These are phyloP conservation scores for Drosophila novamexicana DNA, from an alignment of 1,140 invertebrate species.

Conservation along the genomic window DNA sequence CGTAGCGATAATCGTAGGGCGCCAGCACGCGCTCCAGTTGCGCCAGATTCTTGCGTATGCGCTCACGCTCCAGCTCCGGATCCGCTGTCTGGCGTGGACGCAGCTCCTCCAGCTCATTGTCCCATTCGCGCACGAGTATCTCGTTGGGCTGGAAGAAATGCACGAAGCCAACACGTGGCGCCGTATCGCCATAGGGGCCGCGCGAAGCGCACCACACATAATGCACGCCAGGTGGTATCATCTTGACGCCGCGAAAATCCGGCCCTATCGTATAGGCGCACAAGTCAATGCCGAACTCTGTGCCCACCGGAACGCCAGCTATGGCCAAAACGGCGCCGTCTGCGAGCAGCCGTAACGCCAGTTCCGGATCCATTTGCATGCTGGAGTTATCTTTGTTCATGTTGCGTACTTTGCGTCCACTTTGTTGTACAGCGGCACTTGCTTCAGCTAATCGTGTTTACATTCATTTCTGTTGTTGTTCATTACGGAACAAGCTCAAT, in stretches of 20 bases:
- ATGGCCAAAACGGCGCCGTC: conserved; percentile 94
- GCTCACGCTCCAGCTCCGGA: conserved; percentile 85
- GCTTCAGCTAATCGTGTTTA: conserved; percentile 4
- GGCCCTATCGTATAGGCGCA: conserved; percentile 96
- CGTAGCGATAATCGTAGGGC: conserved; percentile 96
- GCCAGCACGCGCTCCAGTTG: conserved; percentile 93
- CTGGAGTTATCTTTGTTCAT: conserved; percentile 74
- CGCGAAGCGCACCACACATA: conserved; percentile 92
- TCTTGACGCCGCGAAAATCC: conserved; percentile 98
- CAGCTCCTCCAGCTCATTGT: conserved; percentile 89
- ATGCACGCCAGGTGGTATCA: conserved; percentile 99
- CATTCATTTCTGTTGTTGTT: neutral
- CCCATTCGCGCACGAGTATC: conserved; percentile 95
- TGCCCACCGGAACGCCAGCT: conserved; percentile 92
- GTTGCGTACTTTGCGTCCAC: neutral
- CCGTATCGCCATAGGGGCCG: conserved; percentile 85
- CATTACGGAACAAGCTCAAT: conserved; percentile 6
- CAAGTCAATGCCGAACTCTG: conserved; percentile 98
- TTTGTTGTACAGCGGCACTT: neutral
- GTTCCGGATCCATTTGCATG: conserved; percentile 90
- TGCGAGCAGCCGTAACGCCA: conserved; percentile 90
- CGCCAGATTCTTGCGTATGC: conserved; percentile 89
- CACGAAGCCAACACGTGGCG: conserved; percentile 93
- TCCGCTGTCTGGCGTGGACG: conserved; percentile 85
- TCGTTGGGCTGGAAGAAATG: conserved; percentile 93